Evolutionary conservation across 2,113 vertebrate species (phyloP).

Genomic region (Periophthalmus modestus): DNA sequence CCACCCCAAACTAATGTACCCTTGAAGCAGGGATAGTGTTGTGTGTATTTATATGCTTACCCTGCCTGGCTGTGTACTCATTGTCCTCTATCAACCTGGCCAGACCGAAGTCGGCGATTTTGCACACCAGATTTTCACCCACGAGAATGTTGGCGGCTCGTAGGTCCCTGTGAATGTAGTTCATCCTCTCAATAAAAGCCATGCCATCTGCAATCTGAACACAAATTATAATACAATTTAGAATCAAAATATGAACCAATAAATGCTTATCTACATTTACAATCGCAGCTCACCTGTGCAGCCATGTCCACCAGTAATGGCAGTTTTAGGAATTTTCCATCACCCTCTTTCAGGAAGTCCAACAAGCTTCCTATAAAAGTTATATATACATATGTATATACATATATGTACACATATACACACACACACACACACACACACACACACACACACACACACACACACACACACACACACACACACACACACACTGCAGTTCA

Average conservation of each 20-base stretch:
- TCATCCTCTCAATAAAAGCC: constrained; percentile 99
- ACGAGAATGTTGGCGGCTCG: constrained; percentile 95
- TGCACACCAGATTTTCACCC: constrained; percentile 93
- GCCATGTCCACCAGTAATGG: constrained; percentile 94
- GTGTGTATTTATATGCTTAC: constrained; percentile 57
- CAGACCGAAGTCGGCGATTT: constrained; percentile 96
- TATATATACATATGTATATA: too few species aligned
- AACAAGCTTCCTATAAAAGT: constrained; percentile 88
- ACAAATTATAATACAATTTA: constrained; percentile 21
- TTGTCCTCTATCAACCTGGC: constrained; percentile 97
- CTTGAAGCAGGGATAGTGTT: constrained; percentile 15
- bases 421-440: too few species aligned
- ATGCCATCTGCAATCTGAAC: constrained; percentile 93
- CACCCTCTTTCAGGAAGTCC: constrained; percentile 94
- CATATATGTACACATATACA: too few species aligned
- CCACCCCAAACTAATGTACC: neutral
- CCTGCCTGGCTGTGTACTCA: constrained; percentile 95
- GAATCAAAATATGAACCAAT: constrained; percentile 15
- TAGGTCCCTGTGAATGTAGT: constrained; percentile 97
- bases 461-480: too few species aligned
- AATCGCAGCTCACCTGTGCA: constrained; percentile 83
- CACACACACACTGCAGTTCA: too few species aligned
- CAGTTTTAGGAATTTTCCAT: constrained; percentile 93
- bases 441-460: too few species aligned
- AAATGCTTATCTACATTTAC: constrained; percentile 1